Base-by-base conservation (phyloP, 2,113 vertebrate genomes). In the Dicrurus megarhynchus region DNA sequence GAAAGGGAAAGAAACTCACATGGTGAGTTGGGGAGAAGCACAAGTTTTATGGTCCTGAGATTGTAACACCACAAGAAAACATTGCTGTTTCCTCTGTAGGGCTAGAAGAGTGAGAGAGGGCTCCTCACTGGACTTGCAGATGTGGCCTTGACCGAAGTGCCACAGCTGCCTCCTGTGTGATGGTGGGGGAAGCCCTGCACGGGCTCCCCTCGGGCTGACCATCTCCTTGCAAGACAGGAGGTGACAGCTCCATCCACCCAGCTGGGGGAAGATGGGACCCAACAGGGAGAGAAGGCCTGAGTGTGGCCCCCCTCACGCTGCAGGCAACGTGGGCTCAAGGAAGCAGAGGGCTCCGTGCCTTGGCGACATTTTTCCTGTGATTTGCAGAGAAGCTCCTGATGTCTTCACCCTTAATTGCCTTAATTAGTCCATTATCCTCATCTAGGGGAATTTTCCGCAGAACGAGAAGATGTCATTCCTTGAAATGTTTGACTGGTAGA, bases 401-500 rank as follows among this genome's bases (percentile, higher is more conserved):
- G 88, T 77, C 70, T 93, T 96, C 2, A 1, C n/a, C 60, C 68
- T 89, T 96, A 97, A 97, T 93, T 97, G 88, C 71, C 68, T 89
- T 93, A 95, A 95, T 95, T 96, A 95, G 81, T 75, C 80, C 60
- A 83, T 93, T 96, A 97, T 85, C 23, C 61, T 90, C 61, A 87
- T 76, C 93, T 65, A 84, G 89, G 94, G 94, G 42, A 78, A 81
- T 68, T 52, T 68, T 85, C 76, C 85, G 7, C 56, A 67, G 69
- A 80, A 87, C 87, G 84, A 92, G 73, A 96, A 96, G 84, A 90
- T 37, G 52, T 94, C 88, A 74, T 53, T 74, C 42, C 37, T 71
- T 93, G 89, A 93, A 90, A 79, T 3, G 11, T 91, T 92, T 97
- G 94, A 96, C 86, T 96, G 93, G 79, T 93, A 90, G 95, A 96